Conservation (phyloP, 2,113 vertebrate genomes). For the Okapia johnstoni region DNA sequence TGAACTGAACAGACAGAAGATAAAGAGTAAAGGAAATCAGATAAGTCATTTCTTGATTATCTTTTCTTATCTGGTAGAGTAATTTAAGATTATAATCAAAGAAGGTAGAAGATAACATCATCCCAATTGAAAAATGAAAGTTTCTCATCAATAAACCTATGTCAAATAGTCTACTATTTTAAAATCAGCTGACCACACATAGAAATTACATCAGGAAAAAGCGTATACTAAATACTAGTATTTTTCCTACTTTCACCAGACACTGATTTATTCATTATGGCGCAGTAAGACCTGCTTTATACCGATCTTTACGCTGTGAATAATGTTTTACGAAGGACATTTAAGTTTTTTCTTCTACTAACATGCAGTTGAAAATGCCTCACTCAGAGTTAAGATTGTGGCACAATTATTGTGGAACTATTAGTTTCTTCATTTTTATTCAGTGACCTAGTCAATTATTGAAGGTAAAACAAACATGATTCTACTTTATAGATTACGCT, state of each 20-base stretch:
- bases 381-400: not conserved
- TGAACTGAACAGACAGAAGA: not conserved
- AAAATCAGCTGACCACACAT: not conserved
- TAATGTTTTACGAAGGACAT: not conserved
- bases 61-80: not conserved
- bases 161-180: not conserved
- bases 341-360: not conserved
- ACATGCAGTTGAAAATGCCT: not conserved
- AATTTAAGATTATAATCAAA: not conserved
- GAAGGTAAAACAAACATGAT: not conserved
- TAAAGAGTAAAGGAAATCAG: not conserved
- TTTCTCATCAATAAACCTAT: not conserved
- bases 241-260: not conserved
- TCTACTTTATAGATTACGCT: not conserved
- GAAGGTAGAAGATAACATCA: not conserved
- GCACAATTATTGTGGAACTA: not conserved
- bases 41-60: not conserved
- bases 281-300: not conserved
- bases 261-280: not conserved
- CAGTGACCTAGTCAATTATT: not conserved
- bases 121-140: not conserved
- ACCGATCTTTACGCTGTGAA: not conserved
- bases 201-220: not conserved
- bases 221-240: not conserved
- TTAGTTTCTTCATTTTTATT: not conserved